A percentile compares a stretch with the other conserved stretches of the same genome.
These are phyloP conservation scores for Rhinogobius similis DNA, from an alignment of 2,113 vertebrate species.

Conservation along the genomic window DNA sequence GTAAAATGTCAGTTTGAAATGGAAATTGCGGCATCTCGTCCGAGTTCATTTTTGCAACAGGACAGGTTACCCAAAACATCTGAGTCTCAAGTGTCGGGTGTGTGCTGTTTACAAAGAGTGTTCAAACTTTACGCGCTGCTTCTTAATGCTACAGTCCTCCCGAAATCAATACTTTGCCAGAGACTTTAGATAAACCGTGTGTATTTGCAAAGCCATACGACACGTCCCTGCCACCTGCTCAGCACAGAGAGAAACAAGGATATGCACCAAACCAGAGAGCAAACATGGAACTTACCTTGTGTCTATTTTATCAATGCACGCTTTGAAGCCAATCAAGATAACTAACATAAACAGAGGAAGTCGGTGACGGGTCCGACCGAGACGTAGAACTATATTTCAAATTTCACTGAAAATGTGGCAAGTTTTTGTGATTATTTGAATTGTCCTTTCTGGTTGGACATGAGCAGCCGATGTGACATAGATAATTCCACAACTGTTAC, in stretches of 20 bases:
- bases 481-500: no score
- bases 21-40: not conserved
- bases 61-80: not conserved
- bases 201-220: conserved; percentile 7
- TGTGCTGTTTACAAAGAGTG: conserved; percentile 46
- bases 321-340: not conserved
- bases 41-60: conserved; percentile 1
- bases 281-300: not conserved
- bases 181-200: conserved; percentile 5
- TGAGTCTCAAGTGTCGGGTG: conserved; percentile 1
- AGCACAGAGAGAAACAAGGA: conserved; percentile 5
- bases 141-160: not conserved
- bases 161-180: conserved; percentile 30
- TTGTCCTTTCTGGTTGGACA: no score
- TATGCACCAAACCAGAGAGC: not conserved
- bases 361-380: no score
- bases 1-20: not conserved
- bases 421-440: no score
- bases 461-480: no score
- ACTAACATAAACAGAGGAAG: no score
- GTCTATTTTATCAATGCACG: not conserved
- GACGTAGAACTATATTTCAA: no score
- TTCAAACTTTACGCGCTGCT: conserved; percentile 36
- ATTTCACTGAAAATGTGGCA: no score
- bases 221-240: not conserved